Evolutionary conservation across 2,113 vertebrate species (phyloP).

Genomic region (Cheilinus undulatus): DNA sequence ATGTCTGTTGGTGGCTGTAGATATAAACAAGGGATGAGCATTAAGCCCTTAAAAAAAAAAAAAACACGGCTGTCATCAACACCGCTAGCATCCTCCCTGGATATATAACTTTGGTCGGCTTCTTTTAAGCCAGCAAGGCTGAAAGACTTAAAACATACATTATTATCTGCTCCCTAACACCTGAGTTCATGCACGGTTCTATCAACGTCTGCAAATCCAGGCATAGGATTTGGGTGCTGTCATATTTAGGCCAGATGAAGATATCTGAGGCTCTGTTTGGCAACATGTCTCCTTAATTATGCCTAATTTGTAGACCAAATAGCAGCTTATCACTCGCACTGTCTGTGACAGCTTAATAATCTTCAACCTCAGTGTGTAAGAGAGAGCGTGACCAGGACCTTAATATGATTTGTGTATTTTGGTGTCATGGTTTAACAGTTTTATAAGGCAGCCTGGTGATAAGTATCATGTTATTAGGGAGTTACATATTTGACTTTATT

Average conservation of each 20-base stretch:
- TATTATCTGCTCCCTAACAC: slow-evolving; percentile 70
- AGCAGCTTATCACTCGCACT: slow-evolving; percentile 83
- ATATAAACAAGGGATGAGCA: slow-evolving; percentile 83
- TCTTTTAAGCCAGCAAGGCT: slow-evolving; percentile 60
- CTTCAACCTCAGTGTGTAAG: slow-evolving; percentile 73
- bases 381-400: slow-evolving; percentile 78
- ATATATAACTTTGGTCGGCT: slow-evolving; percentile 56
- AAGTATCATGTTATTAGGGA: slow-evolving; percentile 84
- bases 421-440: slow-evolving; percentile 83
- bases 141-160: slow-evolving; percentile 64
- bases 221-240: slow-evolving; percentile 65
- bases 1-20: slow-evolving; percentile 81
- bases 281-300: slow-evolving; percentile 84
- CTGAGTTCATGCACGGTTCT: slow-evolving; percentile 59
- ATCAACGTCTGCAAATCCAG: slow-evolving; percentile 64
- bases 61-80: slow-evolving; percentile 49
- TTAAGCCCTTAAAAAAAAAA: slow-evolving; percentile 77
- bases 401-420: slow-evolving; percentile 87
- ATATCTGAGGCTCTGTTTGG: slow-evolving; percentile 79
- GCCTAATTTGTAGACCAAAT: slow-evolving; percentile 88
- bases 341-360: slow-evolving; percentile 87
- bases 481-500: slow-evolving; percentile 85
- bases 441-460: slow-evolving; percentile 79
- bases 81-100: slow-evolving; percentile 45
- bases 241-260: slow-evolving; percentile 77